phyloP scores from a whole-genome alignment of 1,140 invertebrate species.

The Platyura marginata region DNA sequence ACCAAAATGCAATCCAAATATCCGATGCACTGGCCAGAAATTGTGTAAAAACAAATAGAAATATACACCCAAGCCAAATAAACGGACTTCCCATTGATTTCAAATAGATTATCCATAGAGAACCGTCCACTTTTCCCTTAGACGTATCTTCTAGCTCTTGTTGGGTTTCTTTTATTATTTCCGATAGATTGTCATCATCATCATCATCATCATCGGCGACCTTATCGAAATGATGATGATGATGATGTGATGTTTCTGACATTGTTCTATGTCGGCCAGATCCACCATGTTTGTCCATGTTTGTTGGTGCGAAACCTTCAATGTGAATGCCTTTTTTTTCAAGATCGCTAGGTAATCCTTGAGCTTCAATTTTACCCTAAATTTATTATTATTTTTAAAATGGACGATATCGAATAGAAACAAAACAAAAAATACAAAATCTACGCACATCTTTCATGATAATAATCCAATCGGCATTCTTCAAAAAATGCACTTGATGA shows the following conservation, averaged over 20 bases:
- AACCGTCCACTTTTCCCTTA: slow-evolving; percentile 11
- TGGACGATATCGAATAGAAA: too few species aligned
- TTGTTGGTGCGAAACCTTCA: too few species aligned
- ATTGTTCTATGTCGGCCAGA: too few species aligned
- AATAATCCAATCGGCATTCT: slow-evolving; percentile 42
- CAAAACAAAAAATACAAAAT: not conserved
- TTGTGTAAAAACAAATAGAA: slow-evolving; percentile 27
- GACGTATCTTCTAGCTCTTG: slow-evolving; percentile 2
- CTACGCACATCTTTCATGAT: too few species aligned
- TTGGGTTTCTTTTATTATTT: not conserved
- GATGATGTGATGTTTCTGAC: not conserved
- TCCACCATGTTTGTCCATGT: too few species aligned
- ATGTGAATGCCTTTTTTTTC: slow-evolving; percentile 38
- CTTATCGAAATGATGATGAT: not conserved
- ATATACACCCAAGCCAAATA: slow-evolving; percentile 18
- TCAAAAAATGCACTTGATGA: slow-evolving; percentile 59
- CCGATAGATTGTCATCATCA: not conserved
- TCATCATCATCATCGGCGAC: not conserved
- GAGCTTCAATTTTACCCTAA: slow-evolving; percentile 25
- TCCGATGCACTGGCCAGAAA: slow-evolving; percentile 30
- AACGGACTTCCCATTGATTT: slow-evolving; percentile 16
- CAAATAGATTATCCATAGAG: slow-evolving; percentile 7
- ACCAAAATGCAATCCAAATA: slow-evolving; percentile 42
- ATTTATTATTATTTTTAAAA: not conserved
- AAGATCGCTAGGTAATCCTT: slow-evolving; percentile 39